Conservation (phyloP, 1,140 invertebrate genomes). For the Popillia japonica region DNA sequence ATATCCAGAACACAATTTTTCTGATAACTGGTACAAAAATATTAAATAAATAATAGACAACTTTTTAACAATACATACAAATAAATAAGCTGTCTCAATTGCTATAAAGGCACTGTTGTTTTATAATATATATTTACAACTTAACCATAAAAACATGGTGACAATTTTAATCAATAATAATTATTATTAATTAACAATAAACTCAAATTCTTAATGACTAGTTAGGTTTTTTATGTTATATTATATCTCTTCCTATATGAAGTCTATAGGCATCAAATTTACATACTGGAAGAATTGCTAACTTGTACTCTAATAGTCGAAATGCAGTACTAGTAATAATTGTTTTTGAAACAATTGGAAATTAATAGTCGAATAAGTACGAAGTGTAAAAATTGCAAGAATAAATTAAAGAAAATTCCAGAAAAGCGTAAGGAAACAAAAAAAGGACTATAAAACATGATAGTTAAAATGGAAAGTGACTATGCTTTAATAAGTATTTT, state of each 20-base stretch:
- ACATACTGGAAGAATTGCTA: constrained; percentile 36
- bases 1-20: constrained; percentile 40
- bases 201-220: constrained; percentile 38
- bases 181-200: constrained; percentile 39
- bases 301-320: constrained; percentile 36
- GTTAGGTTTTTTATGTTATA: constrained; percentile 22
- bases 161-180: constrained; percentile 36
- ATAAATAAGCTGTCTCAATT: constrained; percentile 48
- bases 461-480: constrained; percentile 6
- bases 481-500: constrained; percentile 35
- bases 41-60: constrained; percentile 49
- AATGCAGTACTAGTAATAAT: constrained; percentile 39
- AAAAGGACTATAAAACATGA: not conserved
- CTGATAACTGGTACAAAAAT: constrained; percentile 47
- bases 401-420: constrained; percentile 23
- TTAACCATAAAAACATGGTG: constrained; percentile 43
- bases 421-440: not conserved
- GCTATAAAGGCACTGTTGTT: constrained; percentile 49
- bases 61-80: constrained; percentile 45
- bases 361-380: constrained; percentile 31
- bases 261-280: constrained; percentile 30
- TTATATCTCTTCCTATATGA: constrained; percentile 21
- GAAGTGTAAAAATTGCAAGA: constrained; percentile 7
- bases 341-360: constrained; percentile 37
- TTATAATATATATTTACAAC: constrained; percentile 44